phyloP scores from a whole-genome alignment of 2,797 vertebrate species.

The Falco concolor region DNA sequence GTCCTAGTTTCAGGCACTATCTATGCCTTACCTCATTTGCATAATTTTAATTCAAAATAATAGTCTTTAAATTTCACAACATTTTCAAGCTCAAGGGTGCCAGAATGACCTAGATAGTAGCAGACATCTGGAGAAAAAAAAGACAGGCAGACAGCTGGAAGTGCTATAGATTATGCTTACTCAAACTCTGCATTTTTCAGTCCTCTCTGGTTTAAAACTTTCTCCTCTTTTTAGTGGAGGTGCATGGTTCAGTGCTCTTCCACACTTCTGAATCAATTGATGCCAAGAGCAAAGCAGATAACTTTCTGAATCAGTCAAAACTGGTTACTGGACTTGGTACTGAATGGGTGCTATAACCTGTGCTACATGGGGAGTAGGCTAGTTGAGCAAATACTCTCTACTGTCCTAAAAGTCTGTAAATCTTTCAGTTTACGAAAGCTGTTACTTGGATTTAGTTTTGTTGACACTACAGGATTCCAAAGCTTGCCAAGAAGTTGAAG shows the following conservation, averaged over 20 bases:
- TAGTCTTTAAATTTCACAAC: background rate
- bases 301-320: background rate
- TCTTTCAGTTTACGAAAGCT: background rate
- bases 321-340: background rate
- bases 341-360: background rate
- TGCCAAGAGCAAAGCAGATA: background rate
- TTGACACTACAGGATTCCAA: background rate
- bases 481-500: background rate
- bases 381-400: background rate
- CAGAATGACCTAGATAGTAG: background rate
- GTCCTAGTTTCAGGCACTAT: background rate
- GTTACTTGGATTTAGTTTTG: background rate
- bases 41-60: conserved; percentile 1
- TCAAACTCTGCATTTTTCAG: background rate
- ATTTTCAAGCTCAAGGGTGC: background rate
- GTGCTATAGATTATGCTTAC: background rate
- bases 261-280: background rate
- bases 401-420: background rate
- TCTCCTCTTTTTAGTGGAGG: background rate
- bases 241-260: background rate
- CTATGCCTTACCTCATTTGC: conserved; percentile 7
- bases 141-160: background rate
- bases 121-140: background rate
- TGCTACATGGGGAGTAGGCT: background rate
- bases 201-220: background rate